These are phyloP conservation scores for Paradoxurus hermaphroditus DNA, from an alignment of 2,113 vertebrate species.

Conservation along the genomic window DNA sequence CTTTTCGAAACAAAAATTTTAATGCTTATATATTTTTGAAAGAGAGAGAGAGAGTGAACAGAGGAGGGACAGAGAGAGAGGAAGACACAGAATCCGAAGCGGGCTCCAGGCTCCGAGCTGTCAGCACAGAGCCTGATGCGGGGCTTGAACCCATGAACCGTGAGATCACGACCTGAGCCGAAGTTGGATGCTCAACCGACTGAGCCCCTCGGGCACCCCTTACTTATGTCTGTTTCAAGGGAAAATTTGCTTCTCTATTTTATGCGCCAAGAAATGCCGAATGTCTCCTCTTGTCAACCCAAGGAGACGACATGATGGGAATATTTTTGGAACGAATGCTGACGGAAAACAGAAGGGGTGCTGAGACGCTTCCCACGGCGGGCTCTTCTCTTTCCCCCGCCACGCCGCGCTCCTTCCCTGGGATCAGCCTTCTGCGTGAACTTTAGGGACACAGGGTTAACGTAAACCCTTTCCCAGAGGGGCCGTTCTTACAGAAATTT, in stretches of 20 bases:
- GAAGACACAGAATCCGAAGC: no score
- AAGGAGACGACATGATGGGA: background rate
- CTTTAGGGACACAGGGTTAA: fast-evolving
- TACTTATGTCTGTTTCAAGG: background rate
- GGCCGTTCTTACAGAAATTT: background rate
- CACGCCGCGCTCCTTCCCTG: background rate
- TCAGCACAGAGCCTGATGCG: no score
- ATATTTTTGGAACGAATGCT: background rate
- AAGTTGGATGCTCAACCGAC: no score
- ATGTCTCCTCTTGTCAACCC: background rate
- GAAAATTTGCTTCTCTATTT: background rate
- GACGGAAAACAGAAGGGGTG: fast-evolving
- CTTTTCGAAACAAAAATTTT: no score
- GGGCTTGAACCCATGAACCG: no score
- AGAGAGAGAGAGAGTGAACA: no score
- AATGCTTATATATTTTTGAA: no score
- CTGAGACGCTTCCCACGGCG: fast-evolving
- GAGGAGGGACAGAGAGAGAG: no score
- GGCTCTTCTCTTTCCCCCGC: no score
- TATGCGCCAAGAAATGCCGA: background rate
- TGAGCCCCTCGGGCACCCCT: no score
- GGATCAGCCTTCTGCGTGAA: background rate
- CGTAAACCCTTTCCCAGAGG: background rate
- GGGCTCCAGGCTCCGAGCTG: no score
- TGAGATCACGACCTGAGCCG: no score